A percentile compares a stretch with the other conserved stretches of the same genome.
These are phyloP conservation scores for Chrysopilus asiliformis DNA, from an alignment of 2,888 invertebrate species.

Conservation along the genomic window DNA sequence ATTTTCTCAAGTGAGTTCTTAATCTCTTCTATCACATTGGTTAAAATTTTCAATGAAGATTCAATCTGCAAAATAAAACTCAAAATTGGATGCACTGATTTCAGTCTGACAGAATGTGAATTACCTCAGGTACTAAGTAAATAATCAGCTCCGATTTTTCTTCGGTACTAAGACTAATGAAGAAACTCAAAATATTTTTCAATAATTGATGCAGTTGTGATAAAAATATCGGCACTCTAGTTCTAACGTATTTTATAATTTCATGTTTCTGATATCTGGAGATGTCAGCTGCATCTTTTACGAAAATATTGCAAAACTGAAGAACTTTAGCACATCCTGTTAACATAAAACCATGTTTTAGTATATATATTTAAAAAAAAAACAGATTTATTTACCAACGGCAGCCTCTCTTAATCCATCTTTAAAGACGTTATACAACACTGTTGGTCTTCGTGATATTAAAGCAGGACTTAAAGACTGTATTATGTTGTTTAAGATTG, in stretches of 20 bases:
- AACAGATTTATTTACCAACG: slow-evolving; percentile 36
- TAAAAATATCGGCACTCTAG: slow-evolving; percentile 50
- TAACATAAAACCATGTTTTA: background rate
- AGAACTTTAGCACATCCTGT: slow-evolving; percentile 42
- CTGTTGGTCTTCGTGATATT: slow-evolving; percentile 41
- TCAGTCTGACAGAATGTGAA: slow-evolving; percentile 6
- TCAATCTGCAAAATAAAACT: slow-evolving; percentile 40
- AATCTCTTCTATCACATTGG: slow-evolving; percentile 43
- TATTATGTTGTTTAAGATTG: slow-evolving; percentile 45
- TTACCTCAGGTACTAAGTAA: slow-evolving; percentile 53
- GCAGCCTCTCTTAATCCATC: slow-evolving; percentile 48
- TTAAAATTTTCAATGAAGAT: slow-evolving; percentile 44
- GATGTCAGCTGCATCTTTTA: slow-evolving; percentile 46
- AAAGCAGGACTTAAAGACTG: slow-evolving; percentile 41
- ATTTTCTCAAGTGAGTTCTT: slow-evolving; percentile 48
- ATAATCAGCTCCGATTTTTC: slow-evolving; percentile 49
- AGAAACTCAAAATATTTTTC: slow-evolving; percentile 44
- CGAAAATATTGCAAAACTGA: slow-evolving; percentile 50
- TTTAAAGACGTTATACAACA: slow-evolving; percentile 47
- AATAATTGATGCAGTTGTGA: slow-evolving; percentile 47
- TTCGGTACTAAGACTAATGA: slow-evolving; percentile 41
- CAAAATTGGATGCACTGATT: background rate
- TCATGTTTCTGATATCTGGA: slow-evolving; percentile 50
- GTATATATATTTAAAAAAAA: background rate
- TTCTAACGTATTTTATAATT: slow-evolving; percentile 51